Evolutionary conservation across 2,888 invertebrate species (phyloP).

Genomic region (Pocota personata): DNA sequence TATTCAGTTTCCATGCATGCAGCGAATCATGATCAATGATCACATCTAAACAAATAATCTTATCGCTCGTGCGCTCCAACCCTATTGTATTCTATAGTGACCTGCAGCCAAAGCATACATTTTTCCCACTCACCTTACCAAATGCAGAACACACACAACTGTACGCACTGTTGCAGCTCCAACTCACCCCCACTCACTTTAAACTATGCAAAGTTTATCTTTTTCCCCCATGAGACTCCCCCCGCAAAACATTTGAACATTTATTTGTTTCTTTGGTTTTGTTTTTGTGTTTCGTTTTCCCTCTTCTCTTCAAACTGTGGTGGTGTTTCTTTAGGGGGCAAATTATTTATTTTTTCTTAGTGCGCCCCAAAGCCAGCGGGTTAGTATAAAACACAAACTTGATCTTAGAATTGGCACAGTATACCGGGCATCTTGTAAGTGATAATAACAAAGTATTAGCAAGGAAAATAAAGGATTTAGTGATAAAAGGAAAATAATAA

Average conservation of each 20-base stretch:
- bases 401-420: slow-evolving; percentile 82
- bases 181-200: slow-evolving; percentile 33
- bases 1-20: neutral
- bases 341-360: slow-evolving; percentile 67
- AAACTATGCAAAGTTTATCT: neutral
- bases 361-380: slow-evolving; percentile 53
- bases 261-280: slow-evolving; percentile 13
- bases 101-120: slow-evolving; percentile 39
- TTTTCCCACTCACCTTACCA: slow-evolving; percentile 33
- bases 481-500: slow-evolving; percentile 28
- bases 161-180: slow-evolving; percentile 7
- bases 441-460: slow-evolving; percentile 80
- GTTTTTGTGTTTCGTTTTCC: slow-evolving; percentile 29
- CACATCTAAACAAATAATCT: slow-evolving; percentile 17
- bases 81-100: slow-evolving; percentile 42
- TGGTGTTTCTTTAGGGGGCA: slow-evolving; percentile 62
- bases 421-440: slow-evolving; percentile 81
- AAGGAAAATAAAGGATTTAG: slow-evolving; percentile 74
- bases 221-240: neutral
- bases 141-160: neutral
- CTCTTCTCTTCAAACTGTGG: slow-evolving; percentile 38
- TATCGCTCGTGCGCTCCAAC: slow-evolving; percentile 26
- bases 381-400: slow-evolving; percentile 82
- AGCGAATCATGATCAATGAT: slow-evolving; percentile 34
- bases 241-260: neutral